Percentiles rank a stretch among this genome's conserved stretches.
Conservation (phyloP, 2,113 vertebrate species). For the Litocranius walleri region DNA sequence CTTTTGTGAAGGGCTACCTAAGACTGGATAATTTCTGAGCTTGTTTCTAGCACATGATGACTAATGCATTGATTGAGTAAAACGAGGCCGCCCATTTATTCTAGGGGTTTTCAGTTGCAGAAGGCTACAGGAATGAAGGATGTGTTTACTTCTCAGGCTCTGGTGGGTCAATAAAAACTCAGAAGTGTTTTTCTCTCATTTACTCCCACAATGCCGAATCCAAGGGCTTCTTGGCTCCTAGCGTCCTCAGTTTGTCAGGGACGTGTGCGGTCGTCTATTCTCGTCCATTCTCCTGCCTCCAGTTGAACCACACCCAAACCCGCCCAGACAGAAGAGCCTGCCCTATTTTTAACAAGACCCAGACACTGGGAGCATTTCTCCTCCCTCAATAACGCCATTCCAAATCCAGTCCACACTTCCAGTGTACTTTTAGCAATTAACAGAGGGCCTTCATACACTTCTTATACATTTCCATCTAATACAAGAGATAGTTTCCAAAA, state of each 20-base stretch:
- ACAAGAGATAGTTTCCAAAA: not conserved
- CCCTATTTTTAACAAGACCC: constrained; percentile 59
- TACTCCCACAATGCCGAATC: not conserved
- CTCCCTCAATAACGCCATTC: constrained; percentile 41
- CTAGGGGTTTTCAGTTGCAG: not conserved
- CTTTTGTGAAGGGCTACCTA: not conserved
- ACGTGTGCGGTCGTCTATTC: constrained; percentile 39
- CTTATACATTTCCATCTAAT: not conserved
- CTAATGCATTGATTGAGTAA: not conserved
- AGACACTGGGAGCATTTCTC: not conserved
- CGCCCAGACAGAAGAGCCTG: constrained; percentile 23
- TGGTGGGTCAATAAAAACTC: not conserved
- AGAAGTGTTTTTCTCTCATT: not conserved
- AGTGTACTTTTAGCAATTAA: not conserved
- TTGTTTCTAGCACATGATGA: not conserved
- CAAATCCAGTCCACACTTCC: not conserved
- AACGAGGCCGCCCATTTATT: not conserved
- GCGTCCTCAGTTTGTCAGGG: not conserved
- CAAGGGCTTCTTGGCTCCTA: not conserved
- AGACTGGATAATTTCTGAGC: not conserved
- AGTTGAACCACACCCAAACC: constrained; percentile 40
- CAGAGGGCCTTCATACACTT: not conserved
- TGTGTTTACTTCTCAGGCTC: not conserved
- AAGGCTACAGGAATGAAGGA: not conserved
- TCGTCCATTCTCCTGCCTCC: constrained; percentile 1